A percentile compares a stretch with the other conserved stretches of the same genome.
These are phyloP conservation scores for Nymphalis polychloros DNA, from an alignment of 2,888 invertebrate species.

Conservation along the genomic window DNA sequence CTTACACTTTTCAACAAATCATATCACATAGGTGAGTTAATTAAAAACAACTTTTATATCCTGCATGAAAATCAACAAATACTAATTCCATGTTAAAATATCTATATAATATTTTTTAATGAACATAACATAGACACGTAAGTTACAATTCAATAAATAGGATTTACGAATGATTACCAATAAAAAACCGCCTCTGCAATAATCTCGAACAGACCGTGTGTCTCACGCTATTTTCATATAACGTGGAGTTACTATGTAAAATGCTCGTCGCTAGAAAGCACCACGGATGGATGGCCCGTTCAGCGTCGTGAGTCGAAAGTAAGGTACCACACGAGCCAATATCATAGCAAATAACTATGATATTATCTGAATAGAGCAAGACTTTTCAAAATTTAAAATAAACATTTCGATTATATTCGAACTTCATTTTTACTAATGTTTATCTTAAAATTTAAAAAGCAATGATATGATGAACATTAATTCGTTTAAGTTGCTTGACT, in stretches of 20 bases:
- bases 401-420: not conserved
- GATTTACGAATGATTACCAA: not conserved
- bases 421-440: too few relatives aligned
- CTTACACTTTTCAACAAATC: too few relatives aligned
- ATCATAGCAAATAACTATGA: constrained; percentile 39
- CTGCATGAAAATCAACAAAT: too few relatives aligned
- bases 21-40: too few relatives aligned
- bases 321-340: constrained; percentile 55
- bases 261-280: constrained; percentile 61
- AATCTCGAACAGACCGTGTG: not conserved
- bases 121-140: too few relatives aligned
- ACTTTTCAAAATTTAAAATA: not conserved
- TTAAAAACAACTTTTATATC: too few relatives aligned
- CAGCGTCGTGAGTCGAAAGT: constrained; percentile 67
- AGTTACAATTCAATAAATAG: too few relatives aligned
- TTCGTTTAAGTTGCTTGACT: not conserved
- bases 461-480: not conserved
- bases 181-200: not conserved
- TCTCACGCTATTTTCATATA: constrained; percentile 6
- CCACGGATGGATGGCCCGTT: constrained; percentile 68
- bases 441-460: too few relatives aligned
- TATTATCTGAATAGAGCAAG: constrained; percentile 1
- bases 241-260: constrained; percentile 11
- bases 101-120: too few relatives aligned
- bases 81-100: too few relatives aligned